phyloP scores from a whole-genome alignment of 2,113 vertebrate genomes.

The Tragulus kanchil region DNA sequence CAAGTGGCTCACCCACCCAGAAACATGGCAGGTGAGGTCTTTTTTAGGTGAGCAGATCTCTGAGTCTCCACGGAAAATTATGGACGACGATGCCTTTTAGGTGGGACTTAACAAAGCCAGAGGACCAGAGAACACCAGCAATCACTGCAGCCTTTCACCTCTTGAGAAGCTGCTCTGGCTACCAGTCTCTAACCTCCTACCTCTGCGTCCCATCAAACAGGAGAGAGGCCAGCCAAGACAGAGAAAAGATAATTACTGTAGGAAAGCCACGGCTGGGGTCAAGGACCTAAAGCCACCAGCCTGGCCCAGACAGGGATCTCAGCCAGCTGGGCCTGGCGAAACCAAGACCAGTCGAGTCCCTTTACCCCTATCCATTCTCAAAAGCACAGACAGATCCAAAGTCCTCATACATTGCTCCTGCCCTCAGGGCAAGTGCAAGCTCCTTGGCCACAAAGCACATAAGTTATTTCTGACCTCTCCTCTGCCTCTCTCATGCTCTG shows the following conservation, averaged over 20 bases:
- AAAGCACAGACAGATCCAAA: background rate
- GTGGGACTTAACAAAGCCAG: background rate
- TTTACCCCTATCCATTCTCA: background rate
- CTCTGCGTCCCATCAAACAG: background rate
- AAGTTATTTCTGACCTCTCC: background rate
- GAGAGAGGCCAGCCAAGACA: background rate
- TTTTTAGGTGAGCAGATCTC: background rate
- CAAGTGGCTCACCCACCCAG: background rate
- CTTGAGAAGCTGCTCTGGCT: background rate
- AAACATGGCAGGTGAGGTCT: background rate
- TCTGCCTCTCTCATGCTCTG: background rate
- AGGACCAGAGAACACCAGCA: background rate
- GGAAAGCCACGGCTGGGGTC: background rate
- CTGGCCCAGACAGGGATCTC: background rate
- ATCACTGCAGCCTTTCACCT: background rate
- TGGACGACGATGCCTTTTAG: background rate
- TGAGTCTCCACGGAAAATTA: constrained; percentile 42
- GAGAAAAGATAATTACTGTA: background rate
- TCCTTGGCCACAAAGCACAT: background rate
- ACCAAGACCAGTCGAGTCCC: background rate
- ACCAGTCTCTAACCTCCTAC: background rate
- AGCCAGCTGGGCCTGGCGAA: background rate
- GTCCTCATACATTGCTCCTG: background rate
- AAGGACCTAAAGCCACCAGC: constrained; percentile 30
- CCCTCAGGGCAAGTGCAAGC: background rate